phyloP scores from a whole-genome alignment of 2,797 vertebrate species.

The Propithecus perrieri region DNA sequence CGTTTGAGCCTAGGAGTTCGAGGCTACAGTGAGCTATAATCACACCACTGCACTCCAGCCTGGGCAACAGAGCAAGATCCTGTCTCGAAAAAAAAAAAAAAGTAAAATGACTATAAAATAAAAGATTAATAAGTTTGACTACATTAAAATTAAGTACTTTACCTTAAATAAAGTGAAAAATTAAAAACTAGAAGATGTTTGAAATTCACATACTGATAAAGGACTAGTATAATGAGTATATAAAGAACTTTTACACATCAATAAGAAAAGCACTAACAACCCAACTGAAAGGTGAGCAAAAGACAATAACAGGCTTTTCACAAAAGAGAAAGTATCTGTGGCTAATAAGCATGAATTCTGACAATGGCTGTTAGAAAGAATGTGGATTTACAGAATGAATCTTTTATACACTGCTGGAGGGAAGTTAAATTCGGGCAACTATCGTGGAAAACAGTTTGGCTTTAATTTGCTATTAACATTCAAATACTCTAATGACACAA shows the following conservation, averaged over 20 bases:
- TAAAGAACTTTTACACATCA: not conserved
- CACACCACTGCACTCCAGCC: too few species aligned
- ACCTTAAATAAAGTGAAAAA: not conserved
- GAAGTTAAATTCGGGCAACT: constrained; percentile 6
- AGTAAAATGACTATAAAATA: not conserved
- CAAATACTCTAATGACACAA: not conserved
- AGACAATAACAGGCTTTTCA: not conserved
- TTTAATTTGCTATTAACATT: constrained; percentile 9
- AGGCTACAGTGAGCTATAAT: too few species aligned
- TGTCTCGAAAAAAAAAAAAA: too few species aligned
- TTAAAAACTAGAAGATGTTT: not conserved
- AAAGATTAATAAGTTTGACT: not conserved
- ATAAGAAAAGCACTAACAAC: not conserved
- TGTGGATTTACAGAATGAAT: constrained; percentile 7
- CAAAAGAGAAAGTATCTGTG: not conserved
- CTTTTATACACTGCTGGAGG: not conserved
- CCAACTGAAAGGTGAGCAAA: not conserved
- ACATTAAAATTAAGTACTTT: not conserved
- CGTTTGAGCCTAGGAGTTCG: too few species aligned
- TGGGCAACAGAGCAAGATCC: too few species aligned
- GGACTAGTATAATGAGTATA: not conserved
- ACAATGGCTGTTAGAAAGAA: not conserved
- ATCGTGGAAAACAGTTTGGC: not conserved
- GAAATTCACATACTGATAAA: not conserved
- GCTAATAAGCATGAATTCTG: constrained; percentile 1